Evolutionary conservation across 2,113 vertebrate genomes (phyloP).

Genomic region (Phainopepla nitens): DNA sequence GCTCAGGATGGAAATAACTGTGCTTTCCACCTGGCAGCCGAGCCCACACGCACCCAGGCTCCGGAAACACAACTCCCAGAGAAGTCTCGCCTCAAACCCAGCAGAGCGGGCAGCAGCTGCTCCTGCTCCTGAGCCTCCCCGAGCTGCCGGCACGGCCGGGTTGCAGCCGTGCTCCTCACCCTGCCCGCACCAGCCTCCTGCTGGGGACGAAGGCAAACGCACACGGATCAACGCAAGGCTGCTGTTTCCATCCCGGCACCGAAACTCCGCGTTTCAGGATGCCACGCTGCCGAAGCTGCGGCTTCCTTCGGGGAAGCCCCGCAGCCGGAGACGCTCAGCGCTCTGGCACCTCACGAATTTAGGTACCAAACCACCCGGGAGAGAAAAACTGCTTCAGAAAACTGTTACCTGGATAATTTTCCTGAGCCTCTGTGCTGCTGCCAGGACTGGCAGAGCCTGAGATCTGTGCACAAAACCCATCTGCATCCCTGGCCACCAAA

Average conservation of each 20-base stretch:
- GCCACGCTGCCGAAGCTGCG: accelerated
- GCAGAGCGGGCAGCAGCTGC: accelerated
- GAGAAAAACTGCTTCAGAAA: background rate
- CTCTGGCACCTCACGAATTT: accelerated
- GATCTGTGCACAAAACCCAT: background rate
- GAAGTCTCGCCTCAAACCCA: background rate
- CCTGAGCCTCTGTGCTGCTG: accelerated
- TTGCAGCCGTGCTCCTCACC: background rate
- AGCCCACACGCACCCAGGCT: accelerated
- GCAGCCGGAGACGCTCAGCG: background rate
- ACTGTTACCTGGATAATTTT: background rate
- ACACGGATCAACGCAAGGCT: accelerated
- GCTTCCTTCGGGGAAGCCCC: background rate
- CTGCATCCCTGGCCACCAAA: background rate
- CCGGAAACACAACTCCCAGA: background rate
- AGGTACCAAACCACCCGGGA: background rate
- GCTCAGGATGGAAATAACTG: background rate
- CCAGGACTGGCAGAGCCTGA: background rate
- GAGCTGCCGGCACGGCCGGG: accelerated
- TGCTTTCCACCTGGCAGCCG: accelerated
- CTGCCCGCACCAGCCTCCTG: background rate
- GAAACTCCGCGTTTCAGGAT: accelerated
- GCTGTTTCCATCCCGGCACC: accelerated
- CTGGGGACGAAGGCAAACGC: accelerated
- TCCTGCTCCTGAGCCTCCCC: background rate